phyloP scores from a whole-genome alignment of 1,140 invertebrate genomes.

The Saccostrea glomerata region DNA sequence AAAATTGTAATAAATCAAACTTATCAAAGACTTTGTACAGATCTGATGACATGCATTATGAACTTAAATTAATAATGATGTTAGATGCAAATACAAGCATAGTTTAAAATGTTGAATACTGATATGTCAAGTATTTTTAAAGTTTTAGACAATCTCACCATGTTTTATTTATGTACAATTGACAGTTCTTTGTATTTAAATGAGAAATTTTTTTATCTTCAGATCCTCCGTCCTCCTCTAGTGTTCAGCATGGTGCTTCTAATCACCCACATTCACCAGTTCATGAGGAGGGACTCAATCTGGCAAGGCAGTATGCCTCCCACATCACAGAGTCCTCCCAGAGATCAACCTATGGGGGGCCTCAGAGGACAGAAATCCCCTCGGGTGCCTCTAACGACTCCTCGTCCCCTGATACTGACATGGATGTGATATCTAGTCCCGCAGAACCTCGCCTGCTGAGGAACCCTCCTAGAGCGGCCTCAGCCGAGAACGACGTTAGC shows the following conservation, averaged over 20 bases:
- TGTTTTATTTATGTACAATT: no score
- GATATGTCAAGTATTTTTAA: no score
- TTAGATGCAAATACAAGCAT: no score
- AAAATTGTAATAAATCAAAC: no score
- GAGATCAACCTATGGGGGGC: slow-evolving; percentile 34
- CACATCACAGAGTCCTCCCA: slow-evolving; percentile 61
- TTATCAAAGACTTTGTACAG: no score
- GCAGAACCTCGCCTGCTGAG: slow-evolving; percentile 29
- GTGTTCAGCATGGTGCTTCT: not conserved
- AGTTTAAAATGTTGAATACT: no score
- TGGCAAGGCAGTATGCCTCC: slow-evolving; percentile 66
- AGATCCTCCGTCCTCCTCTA: not conserved
- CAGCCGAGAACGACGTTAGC: slow-evolving; percentile 60
- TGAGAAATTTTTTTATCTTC: not conserved
- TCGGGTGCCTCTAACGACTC: slow-evolving; percentile 17
- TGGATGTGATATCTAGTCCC: not conserved
- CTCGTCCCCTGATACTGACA: not conserved
- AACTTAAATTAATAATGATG: no score
- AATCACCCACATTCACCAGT: slow-evolving; percentile 60
- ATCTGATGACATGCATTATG: no score
- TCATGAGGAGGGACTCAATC: slow-evolving; percentile 64
- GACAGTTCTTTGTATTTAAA: no score
- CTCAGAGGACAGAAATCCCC: not conserved
- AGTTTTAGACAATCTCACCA: no score
- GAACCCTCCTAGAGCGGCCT: slow-evolving; percentile 52